Evolutionary conservation across 2,888 invertebrate genomes (phyloP), one percentile per base, ranked within the genome.

Genomic region (Leptopilina myrica): DNA sequence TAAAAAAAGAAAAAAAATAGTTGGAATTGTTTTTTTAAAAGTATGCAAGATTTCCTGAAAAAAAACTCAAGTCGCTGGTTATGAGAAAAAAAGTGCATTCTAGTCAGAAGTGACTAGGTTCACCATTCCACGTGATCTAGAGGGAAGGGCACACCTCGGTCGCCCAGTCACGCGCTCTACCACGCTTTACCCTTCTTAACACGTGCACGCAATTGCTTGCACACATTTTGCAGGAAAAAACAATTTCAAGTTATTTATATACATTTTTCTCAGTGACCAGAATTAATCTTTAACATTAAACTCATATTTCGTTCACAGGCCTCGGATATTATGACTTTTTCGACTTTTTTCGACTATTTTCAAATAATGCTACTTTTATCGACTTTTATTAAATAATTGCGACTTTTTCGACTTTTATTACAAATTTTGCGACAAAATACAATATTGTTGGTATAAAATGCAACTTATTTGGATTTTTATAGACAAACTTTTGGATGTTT

Each of bases 61-160:
- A 43, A 65, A 66, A 46, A 33, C 43, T 14, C 40, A 62, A 62
- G 62, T 20, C 15, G 15, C 59, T n/a, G 59, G 20, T 20, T 20
- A 20, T 59, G 15, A 59, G 5, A 7, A 59, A 59, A 59, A 59
- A 59, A 59, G 59, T 59, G 59, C 59, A 59, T 59, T 59, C 59
- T 77, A 76, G 46, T 20, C n/a, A 75, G 66, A 76, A 79, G 77
- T 76, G 75, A 33, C 64, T 67, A 26, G 76, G 49, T 49, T 49
- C 76, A 67, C 77, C 90, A 85, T 88, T 90, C 88, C 91, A 91
- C 91, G 91, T 91, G 91, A 91, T 88, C 84, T 77, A 76, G 81
- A 83, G 88, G 87, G 88, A 89, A 88, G 89, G 89, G 88, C 87
- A 89, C 87, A 87, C 88, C 88, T 89, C 86, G 86, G 81, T 82